Conservation (phyloP, 2,113 vertebrate genomes). For the Probosciger aterrimus region DNA sequence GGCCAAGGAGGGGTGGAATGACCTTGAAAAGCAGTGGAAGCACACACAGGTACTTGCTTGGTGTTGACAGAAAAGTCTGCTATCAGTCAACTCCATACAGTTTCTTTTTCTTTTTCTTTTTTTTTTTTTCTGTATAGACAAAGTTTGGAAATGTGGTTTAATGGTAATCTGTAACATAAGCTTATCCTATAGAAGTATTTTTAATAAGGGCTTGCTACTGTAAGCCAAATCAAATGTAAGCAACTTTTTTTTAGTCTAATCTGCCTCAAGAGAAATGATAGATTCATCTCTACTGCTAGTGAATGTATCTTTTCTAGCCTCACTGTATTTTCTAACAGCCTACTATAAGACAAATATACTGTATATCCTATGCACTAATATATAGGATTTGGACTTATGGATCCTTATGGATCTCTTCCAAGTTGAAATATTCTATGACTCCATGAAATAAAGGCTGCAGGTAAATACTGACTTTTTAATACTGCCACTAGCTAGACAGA, state of each 20-base stretch:
- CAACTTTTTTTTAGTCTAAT: not conserved
- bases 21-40: not conserved
- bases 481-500: not conserved
- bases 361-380: not conserved
- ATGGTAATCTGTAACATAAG: not conserved
- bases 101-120: not conserved
- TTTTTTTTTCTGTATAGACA: not conserved
- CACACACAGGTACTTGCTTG: not conserved
- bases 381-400: not conserved
- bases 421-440: not conserved
- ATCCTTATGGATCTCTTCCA: not conserved
- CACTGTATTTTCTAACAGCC: not conserved
- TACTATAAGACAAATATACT: not conserved
- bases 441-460: not conserved
- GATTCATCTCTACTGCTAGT: not conserved
- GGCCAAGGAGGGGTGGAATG: accelerated
- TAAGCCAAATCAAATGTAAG: not conserved
- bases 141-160: not conserved
- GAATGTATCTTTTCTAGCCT: not conserved
- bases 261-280: not conserved
- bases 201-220: not conserved
- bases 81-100: not conserved
- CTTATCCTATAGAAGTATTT: not conserved
- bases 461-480: not conserved
- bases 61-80: not conserved